Percentiles rank a stretch among this genome's conserved stretches.
These are phyloP conservation scores for Aphis craccivora DNA, from an alignment of 1,140 invertebrate genomes.

Conservation along the genomic window DNA sequence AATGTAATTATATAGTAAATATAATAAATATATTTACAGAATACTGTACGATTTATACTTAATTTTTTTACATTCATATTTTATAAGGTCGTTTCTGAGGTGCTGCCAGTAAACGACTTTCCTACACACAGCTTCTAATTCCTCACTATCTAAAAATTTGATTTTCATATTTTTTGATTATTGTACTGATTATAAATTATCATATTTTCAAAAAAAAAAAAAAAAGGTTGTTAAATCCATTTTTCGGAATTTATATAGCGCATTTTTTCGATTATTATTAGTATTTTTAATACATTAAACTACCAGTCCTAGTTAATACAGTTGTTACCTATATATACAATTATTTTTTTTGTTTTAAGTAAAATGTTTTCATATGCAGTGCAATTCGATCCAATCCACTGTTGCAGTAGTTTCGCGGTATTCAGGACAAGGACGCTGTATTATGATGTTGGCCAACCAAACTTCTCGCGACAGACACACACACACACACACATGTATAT, in stretches of 20 bases:
- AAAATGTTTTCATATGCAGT: neutral
- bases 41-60: neutral
- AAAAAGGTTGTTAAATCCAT: no score
- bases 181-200: no score
- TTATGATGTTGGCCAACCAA: slow-evolving; percentile 8
- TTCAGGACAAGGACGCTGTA: slow-evolving; percentile 11
- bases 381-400: neutral
- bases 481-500: neutral
- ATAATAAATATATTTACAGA: neutral
- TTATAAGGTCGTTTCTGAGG: neutral
- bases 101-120: no score
- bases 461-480: neutral
- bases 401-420: neutral
- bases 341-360: neutral
- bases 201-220: no score
- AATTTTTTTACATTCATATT: neutral
- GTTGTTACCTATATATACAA: neutral
- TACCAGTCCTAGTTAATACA: neutral
- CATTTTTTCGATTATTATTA: neutral
- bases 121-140: no score
- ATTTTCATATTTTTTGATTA: no score
- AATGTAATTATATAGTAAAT: no score
- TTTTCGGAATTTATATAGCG: neutral
- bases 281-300: neutral
- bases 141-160: no score